phyloP scores from a whole-genome alignment of 2,797 vertebrate species.

The Threskiornis aethiopicus region DNA sequence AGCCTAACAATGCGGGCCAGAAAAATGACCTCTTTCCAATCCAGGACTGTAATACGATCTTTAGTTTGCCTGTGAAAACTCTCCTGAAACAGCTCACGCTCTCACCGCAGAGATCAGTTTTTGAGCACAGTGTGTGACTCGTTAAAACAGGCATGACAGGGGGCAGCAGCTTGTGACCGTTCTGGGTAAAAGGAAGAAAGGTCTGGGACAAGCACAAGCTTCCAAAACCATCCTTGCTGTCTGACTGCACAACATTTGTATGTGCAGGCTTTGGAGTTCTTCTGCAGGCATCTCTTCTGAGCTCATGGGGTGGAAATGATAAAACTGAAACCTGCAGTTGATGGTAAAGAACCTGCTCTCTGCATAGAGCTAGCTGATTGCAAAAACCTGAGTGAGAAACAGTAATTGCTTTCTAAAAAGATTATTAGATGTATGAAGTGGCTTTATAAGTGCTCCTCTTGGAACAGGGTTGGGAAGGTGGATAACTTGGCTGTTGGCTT shows the following conservation, averaged over 20 bases:
- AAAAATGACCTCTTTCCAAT: background rate
- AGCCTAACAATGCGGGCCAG: background rate
- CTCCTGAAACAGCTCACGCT: background rate
- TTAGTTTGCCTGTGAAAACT: background rate
- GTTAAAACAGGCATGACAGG: background rate
- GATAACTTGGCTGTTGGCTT: background rate
- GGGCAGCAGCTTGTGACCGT: background rate
- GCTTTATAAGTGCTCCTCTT: background rate
- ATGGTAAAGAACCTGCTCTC: background rate
- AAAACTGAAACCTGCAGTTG: background rate
- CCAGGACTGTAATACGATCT: background rate
- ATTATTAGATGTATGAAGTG: background rate
- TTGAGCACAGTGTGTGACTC: rapidly evolving
- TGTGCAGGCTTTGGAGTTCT: background rate
- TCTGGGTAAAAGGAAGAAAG: background rate
- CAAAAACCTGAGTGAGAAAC: background rate
- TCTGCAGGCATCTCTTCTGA: background rate
- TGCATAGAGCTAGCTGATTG: background rate
- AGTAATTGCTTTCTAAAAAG: background rate
- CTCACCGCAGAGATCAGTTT: background rate
- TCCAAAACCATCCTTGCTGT: background rate
- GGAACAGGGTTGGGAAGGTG: background rate
- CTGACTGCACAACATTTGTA: background rate
- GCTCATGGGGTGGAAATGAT: background rate
- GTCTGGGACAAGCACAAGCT: background rate